Evolutionary conservation across 2,888 invertebrate species (phyloP), one percentile per base, ranked within the genome.

Genomic region (Eugnorisma glareosa): DNA sequence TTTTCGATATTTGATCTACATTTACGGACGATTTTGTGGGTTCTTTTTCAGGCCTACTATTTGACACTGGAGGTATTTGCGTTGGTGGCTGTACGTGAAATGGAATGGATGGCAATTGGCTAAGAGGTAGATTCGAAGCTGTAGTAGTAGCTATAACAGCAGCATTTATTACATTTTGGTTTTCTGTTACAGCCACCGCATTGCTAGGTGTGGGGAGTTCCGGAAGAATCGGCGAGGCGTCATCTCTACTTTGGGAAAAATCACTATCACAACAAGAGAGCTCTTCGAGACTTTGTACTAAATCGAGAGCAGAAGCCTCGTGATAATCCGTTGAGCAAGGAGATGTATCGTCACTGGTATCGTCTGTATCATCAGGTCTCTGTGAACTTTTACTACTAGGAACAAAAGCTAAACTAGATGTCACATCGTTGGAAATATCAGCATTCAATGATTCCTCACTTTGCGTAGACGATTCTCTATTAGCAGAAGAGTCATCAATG

Each of bases 301-400:
- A 87, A 86, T 96, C 96, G 67, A 96, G 92, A 6, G 96, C 96
- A 21, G 96, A 96, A 13, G 96, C 97, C 89, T 97, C 96, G 67
- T 96, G 97, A 84, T 96, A 96, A 89, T 96, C 96, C 2, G 96
- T 96, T 59, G 96, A 96, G 88, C 96, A 96, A 18, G 96, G 95
- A 43, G 96, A 96, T 21, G 96, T 96, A 75, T 95, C 95, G 73
- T 94, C 95, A 90, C 95, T 96, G 18, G 97, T 96, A 86, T 95
- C 94, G 82, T 96, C 96, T 31, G 91, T 91, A 80, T 91, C 91
- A 72, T 91, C 90, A 74, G 93, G 92, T 81, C 91, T 90, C 82
- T 94, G 94, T 77, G 95, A 95, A 92, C 95, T 95, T 93, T 94
- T 95, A 92, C 96, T 96, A 87, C 92, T 95, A 75, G 97, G 96